Conservation (phyloP, 1,140 invertebrate genomes). For the Trichonephila clavata region DNA sequence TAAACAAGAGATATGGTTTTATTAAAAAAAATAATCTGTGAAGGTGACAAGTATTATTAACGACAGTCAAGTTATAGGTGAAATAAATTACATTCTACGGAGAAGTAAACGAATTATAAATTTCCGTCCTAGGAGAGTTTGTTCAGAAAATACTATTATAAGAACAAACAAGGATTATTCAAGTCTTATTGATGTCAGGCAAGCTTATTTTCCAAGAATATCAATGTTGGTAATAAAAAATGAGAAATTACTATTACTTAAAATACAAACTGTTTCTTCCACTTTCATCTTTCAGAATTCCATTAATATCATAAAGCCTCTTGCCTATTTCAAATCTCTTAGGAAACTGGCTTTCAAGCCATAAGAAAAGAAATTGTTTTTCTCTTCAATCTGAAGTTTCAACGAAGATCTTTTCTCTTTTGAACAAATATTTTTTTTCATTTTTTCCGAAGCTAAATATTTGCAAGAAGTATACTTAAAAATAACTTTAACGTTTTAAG, state of each 20-base stretch:
- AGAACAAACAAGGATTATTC: neutral
- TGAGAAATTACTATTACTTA: neutral
- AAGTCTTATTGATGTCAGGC: neutral
- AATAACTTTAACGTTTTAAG: constrained; percentile 34
- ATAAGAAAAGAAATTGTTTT: constrained; percentile 13
- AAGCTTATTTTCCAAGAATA: neutral
- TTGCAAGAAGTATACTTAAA: constrained; percentile 31
- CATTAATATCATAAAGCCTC: constrained; percentile 37
- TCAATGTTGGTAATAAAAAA: neutral
- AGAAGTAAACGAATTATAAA: neutral
- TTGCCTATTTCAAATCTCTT: neutral
- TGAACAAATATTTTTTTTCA: neutral
- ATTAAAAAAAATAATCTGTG: no score
- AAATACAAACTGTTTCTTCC: neutral
- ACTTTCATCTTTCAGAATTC: constrained; percentile 11
- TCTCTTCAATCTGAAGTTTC: neutral
- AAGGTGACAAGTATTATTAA: no score
- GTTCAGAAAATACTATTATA: neutral
- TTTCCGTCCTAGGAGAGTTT: neutral
- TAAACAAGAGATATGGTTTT: no score
- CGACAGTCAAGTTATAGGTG: no score
- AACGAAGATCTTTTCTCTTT: neutral
- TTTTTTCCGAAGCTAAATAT: neutral
- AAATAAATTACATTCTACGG: neutral
- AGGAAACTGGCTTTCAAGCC: neutral